Percentiles rank a stretch among this genome's conserved stretches.
These are phyloP conservation scores for Cariama cristata DNA, from an alignment of 2,113 vertebrate genomes.

Conservation along the genomic window DNA sequence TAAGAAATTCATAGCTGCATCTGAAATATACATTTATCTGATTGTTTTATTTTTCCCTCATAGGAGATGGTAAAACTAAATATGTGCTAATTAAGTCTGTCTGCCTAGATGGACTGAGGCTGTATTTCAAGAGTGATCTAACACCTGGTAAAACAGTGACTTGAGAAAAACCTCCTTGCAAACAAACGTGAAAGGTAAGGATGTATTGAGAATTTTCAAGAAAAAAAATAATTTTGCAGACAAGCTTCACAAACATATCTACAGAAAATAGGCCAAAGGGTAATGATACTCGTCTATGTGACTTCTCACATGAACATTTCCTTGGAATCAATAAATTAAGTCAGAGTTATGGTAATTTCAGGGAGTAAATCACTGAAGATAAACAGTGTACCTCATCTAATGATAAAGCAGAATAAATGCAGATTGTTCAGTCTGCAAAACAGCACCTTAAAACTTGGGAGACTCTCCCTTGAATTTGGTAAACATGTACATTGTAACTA, in stretches of 20 bases:
- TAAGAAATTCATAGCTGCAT: background rate
- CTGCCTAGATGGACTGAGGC: background rate
- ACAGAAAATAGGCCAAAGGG: background rate
- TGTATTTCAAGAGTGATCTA: background rate
- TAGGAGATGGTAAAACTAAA: background rate
- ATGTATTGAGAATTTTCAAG: background rate
- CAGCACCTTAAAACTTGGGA: background rate
- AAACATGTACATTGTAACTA: background rate
- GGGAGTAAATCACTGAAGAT: background rate
- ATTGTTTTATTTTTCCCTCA: background rate
- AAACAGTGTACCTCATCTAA: background rate
- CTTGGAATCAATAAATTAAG: background rate
- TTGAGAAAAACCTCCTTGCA: background rate
- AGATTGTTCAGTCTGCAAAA: background rate
- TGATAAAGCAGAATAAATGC: background rate
- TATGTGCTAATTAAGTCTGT: background rate
- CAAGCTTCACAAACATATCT: background rate
- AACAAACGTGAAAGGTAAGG: background rate
- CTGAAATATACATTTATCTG: background rate
- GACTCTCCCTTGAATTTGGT: background rate
- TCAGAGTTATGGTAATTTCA: background rate
- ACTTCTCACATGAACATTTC: background rate
- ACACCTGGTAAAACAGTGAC: background rate
- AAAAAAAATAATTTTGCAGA: background rate
- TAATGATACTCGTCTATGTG: background rate